phyloP scores from a whole-genome alignment of 2,113 vertebrate genomes.

The Cyprinus carpio region DNA sequence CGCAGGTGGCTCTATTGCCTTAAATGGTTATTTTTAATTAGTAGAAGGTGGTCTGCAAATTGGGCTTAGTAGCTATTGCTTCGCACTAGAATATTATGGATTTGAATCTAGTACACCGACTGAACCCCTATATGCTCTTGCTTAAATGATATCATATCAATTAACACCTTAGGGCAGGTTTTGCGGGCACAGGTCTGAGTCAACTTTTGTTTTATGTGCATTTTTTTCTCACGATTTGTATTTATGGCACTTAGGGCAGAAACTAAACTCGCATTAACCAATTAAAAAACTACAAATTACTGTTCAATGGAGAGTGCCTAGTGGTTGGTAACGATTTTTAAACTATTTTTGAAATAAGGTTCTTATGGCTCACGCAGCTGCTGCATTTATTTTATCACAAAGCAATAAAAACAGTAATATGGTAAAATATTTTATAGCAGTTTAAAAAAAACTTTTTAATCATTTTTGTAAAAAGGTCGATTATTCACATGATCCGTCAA shows the following conservation, averaged over 20 bases:
- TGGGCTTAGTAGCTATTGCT: neutral
- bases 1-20: constrained; percentile 98
- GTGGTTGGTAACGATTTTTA: neutral
- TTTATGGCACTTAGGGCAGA: neutral
- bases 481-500: neutral
- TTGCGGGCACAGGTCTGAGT: neutral
- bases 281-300: neutral
- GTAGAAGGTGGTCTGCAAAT: neutral
- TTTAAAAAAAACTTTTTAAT: too few relatives aligned
- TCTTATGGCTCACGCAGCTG: too few relatives aligned
- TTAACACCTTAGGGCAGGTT: neutral
- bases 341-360: neutral
- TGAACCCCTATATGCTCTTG: neutral
- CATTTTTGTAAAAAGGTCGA: neutral
- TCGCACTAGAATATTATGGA: neutral
- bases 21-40: constrained; percentile 50
- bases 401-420: neutral
- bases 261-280: neutral
- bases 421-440: neutral
- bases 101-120: too few relatives aligned
- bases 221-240: neutral
- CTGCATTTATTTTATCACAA: neutral
- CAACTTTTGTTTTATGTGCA: neutral
- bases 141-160: neutral
- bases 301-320: neutral